phyloP scores from a whole-genome alignment of 2,113 vertebrate species.

The Apeltes quadracus region DNA sequence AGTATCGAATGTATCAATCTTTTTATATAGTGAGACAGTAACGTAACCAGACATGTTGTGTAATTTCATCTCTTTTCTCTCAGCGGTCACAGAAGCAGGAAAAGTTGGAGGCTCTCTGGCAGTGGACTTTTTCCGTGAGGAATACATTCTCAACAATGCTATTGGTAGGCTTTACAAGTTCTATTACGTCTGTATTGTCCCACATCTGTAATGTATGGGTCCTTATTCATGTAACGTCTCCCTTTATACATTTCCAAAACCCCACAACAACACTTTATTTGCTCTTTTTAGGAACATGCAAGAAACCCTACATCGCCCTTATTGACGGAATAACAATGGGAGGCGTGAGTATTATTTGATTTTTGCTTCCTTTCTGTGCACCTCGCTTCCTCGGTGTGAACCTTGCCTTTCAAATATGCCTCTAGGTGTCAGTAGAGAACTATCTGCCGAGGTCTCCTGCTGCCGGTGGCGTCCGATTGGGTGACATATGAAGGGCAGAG shows the following conservation, averaged over 20 bases:
- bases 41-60: not conserved
- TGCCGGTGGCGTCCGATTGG: conserved; percentile 67
- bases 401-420: conserved; percentile 18
- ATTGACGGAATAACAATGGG: conserved; percentile 98
- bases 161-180: conserved; percentile 78
- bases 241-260: not conserved
- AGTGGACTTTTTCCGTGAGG: conserved; percentile 88
- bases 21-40: not conserved
- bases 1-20: not conserved
- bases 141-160: conserved; percentile 88
- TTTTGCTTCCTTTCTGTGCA: not conserved
- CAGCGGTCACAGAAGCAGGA: conserved; percentile 84
- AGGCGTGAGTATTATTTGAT: conserved; percentile 86
- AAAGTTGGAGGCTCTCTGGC: conserved; percentile 75
- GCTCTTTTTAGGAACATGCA: conserved; percentile 80
- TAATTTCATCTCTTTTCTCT: not conserved
- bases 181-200: not conserved
- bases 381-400: not conserved
- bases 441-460: not conserved
- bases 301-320: conserved; percentile 91
- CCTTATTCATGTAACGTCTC: not conserved
- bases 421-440: conserved; percentile 64
- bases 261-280: conserved; percentile 1
- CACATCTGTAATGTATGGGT: not conserved
- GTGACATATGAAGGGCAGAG: conserved; percentile 42